These are phyloP conservation scores for Oreochromis niloticus DNA, from an alignment of 2,113 vertebrate genomes.

Conservation along the genomic window DNA sequence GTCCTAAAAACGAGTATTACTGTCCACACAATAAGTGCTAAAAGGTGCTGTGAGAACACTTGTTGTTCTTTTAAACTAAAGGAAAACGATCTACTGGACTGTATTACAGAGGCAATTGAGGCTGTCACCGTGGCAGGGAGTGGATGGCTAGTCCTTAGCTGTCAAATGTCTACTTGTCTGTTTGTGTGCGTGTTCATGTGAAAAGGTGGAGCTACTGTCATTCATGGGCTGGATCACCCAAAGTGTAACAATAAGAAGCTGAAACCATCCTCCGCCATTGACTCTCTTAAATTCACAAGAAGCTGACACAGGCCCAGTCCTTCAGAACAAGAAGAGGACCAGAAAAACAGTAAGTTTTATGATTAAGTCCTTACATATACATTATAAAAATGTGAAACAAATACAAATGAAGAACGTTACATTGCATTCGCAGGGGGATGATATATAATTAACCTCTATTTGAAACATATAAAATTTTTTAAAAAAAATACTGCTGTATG, in stretches of 20 bases:
- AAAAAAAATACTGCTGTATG: background rate
- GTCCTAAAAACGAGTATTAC: slow-evolving; percentile 32
- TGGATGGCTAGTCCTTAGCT: background rate
- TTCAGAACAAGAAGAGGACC: slow-evolving; percentile 4
- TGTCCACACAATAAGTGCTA: background rate
- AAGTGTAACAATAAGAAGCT: background rate
- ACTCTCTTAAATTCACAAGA: background rate
- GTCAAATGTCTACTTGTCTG: background rate
- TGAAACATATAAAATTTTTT: accelerated
- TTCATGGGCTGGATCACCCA: slow-evolving; percentile 17
- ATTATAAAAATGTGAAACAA: background rate
- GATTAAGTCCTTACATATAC: background rate
- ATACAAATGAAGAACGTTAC: background rate
- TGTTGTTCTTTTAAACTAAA: background rate
- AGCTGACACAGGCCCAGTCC: background rate
- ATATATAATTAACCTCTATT: background rate
- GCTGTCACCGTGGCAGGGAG: background rate
- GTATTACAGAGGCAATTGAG: background rate
- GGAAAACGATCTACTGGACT: background rate
- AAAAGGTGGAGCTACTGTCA: slow-evolving; percentile 29
- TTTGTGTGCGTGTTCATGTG: background rate
- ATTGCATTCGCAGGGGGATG: background rate
- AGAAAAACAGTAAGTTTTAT: slow-evolving; percentile 50
- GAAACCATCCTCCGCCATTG: slow-evolving; percentile 1
- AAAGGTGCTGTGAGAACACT: background rate